phyloP scores from a whole-genome alignment of 2,797 vertebrate species.

The Ispidina lecontei region DNA sequence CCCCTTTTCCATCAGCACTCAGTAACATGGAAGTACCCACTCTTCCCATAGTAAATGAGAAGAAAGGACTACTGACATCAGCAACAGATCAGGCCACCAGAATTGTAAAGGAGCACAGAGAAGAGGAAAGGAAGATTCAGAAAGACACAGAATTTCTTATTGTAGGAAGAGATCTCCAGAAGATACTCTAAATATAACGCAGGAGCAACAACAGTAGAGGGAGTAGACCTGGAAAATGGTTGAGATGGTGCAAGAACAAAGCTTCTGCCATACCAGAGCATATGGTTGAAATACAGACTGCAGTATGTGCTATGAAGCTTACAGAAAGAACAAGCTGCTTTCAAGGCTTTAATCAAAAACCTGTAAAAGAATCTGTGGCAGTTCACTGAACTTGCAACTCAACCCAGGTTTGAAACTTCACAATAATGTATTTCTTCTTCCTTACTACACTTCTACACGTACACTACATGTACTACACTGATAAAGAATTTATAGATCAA shows the following conservation, averaged over 20 bases:
- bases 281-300: background rate
- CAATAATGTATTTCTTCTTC: background rate
- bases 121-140: background rate
- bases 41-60: background rate
- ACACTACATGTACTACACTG: background rate
- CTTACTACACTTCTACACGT: background rate
- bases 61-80: background rate
- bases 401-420: background rate
- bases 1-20: background rate
- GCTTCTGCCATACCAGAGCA: background rate
- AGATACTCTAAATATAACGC: background rate
- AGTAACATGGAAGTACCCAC: background rate
- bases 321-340: background rate
- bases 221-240: background rate
- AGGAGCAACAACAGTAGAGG: background rate
- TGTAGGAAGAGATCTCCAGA: background rate
- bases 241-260: background rate
- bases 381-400: background rate
- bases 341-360: background rate
- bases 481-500: background rate
- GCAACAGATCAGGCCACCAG: background rate
- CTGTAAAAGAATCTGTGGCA: background rate
- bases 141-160: background rate
- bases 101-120: background rate
- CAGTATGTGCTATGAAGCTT: background rate